These are phyloP conservation scores for Lethrus apterus DNA, from an alignment of 1,140 invertebrate genomes.

Conservation along the genomic window DNA sequence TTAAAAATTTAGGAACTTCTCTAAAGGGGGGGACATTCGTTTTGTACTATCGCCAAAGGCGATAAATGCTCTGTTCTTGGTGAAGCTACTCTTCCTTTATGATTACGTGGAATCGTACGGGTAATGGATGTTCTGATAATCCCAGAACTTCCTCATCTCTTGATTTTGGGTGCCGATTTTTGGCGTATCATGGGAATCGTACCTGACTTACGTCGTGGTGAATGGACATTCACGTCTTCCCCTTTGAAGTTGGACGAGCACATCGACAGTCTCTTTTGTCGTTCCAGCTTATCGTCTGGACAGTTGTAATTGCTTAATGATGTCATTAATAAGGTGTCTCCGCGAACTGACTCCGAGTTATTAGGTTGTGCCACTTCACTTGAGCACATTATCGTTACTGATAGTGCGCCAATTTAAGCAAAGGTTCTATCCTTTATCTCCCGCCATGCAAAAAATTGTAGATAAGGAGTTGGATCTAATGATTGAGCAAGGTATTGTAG, in stretches of 20 bases:
- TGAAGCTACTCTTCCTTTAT: constrained; percentile 14
- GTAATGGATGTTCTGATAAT: constrained; percentile 20
- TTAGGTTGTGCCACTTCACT: not conserved
- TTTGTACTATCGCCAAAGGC: constrained; percentile 20
- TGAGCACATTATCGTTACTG: not conserved
- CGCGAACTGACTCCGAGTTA: not conserved
- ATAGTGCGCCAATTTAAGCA: not conserved
- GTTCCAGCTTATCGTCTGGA: no score
- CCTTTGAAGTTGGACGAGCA: no score
- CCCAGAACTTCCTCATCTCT: constrained; percentile 12
- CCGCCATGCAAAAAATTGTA: not conserved
- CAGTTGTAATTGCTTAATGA: not conserved
- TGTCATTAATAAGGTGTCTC: not conserved
- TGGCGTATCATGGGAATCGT: constrained; percentile 22
- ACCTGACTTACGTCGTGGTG: constrained; percentile 16
- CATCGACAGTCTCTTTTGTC: no score
- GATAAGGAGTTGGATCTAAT: constrained; percentile 1
- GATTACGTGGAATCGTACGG: constrained; percentile 1
- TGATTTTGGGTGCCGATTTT: constrained; percentile 24
- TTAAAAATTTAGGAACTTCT: not conserved
- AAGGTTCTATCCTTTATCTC: not conserved
- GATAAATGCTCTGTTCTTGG: constrained; percentile 17
- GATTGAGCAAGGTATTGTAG: not conserved
- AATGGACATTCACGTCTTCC: not conserved
- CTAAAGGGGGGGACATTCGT: not conserved